phyloP scores from a whole-genome alignment of 2,797 vertebrate genomes.

The Masticophis lateralis region DNA sequence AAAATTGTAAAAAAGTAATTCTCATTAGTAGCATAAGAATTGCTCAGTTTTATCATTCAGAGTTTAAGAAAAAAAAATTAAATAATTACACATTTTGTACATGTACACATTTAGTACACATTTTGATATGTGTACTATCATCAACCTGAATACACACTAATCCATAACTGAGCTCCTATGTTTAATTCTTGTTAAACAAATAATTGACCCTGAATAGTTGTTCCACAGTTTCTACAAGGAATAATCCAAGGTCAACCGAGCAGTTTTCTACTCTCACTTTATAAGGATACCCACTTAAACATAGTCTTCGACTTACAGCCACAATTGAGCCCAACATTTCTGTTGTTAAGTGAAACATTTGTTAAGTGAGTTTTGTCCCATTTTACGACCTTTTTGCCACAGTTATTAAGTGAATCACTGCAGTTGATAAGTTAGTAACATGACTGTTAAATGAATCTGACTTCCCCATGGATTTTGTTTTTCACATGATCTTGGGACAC shows the following conservation, averaged over 20 bases:
- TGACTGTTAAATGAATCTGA: neutral
- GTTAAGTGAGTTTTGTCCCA: neutral
- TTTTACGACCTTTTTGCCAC: neutral
- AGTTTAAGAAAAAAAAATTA: neutral
- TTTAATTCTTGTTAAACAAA: conserved; percentile 5
- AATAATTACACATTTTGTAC: too few species aligned
- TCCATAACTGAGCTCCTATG: neutral
- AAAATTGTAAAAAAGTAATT: neutral
- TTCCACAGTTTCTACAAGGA: conserved; percentile 1
- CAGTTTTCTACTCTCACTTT: neutral
- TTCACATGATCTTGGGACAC: neutral
- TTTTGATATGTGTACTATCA: neutral
- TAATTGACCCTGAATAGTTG: neutral
- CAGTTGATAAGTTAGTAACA: neutral
- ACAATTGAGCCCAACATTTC: neutral
- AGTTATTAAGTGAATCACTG: neutral
- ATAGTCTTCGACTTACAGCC: neutral
- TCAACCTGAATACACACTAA: neutral
- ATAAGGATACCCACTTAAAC: neutral
- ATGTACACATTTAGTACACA: too few species aligned
- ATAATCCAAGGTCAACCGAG: neutral
- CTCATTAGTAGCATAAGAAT: neutral
- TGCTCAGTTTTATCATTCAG: neutral
- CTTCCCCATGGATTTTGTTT: neutral
- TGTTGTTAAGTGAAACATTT: neutral